Base-by-base conservation (phyloP, 2,113 vertebrate genomes). In the Periophthalmus modestus region DNA sequence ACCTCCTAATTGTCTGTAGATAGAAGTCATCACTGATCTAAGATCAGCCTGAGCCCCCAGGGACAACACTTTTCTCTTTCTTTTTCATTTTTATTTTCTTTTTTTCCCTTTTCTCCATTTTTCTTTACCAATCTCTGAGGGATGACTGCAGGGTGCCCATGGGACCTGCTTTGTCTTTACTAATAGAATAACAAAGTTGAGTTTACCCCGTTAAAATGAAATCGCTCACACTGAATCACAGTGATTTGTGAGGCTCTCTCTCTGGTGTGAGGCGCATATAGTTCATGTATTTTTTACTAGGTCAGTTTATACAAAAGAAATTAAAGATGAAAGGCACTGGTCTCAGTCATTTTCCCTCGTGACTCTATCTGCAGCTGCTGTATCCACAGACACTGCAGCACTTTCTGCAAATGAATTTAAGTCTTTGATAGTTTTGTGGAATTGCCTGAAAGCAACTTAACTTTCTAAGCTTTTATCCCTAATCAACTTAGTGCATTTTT, bases 1-100 rank as follows among this genome's bases (percentile, higher is more conserved):
- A 77, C 86, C 86, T 81, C 80, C 80, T 91, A 89, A 90, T 91
- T 91, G 89, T 86, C 81, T 85, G 82, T 86, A 86, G 87, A 87
- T 85, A 73, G 86, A 86, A 83, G 81, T 69, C 78, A 83, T 82
- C 88, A 82, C 83, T 90, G 87, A 84, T 89, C 86, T 90, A 47
- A 74, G 82, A 86, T 88, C 86, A 89, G 82, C 78, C 57, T 74
- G 28, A 47, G 82, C 80, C 86, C 75, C 82, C 28, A 36, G 89
- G 82, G 87, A 87, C 66, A 71, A 66, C 50, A 43, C 23, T 73
- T 74, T 80, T 82, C 76, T 77, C 61, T 80, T 14, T 36, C 71
- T 80, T 75, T 77, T 71, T 79, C 75, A 72, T 58, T 72, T 77
- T 76, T 71, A 61, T 80, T 74, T 84, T 71, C 82, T 43, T 80